Base-by-base conservation (phyloP, 2,888 invertebrate species). In the Drosophila mettleri region DNA sequence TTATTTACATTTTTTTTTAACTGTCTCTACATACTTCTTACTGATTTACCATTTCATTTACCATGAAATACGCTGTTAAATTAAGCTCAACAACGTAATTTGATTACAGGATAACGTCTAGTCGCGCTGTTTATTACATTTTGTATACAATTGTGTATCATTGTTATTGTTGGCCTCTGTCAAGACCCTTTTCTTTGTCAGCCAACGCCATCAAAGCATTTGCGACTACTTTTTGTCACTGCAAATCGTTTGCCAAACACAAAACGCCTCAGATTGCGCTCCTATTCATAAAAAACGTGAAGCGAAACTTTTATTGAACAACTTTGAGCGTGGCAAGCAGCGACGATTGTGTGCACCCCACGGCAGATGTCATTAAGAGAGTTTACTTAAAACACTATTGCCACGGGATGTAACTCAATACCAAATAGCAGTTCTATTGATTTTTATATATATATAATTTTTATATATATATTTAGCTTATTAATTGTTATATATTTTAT, bases 171-270 rank as follows among this genome's bases (percentile, higher is more conserved):
- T 33, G 14, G 9, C 31, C 48, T n/a, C 20, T 18, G 18, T 8
- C 18, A 20, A 9, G n/a, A 31, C 20, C 20, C 12, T 38, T 8
- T 27, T 9, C 20, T 10, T 38, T 36, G 20, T 27, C 24, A 22
- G 45, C 9, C 43, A 24, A 10, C 20, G 27, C 22, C 45, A 45
- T 49, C 33, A 20, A 45, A 66, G 34, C 20, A 22, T 18, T 69
- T 60, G 49, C 36, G 31, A 52, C 41, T 41, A 31, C 33, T 53
- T 63, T 27, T 69, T 69, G 53, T 45, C 33, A 31, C 4, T 12
- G 63, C 22, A 53, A 69, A 58, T 53, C 43, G 52, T 57, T 68
- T 57, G 57, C 18, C 54, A 51, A 46, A 34, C 29, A 7, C 10
- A 48, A 46, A 46, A 46, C 12, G 12, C 5, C 27, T 33, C 14